Conservation (phyloP, 2,113 vertebrate species). For the Ptilonorhynchus violaceus region DNA sequence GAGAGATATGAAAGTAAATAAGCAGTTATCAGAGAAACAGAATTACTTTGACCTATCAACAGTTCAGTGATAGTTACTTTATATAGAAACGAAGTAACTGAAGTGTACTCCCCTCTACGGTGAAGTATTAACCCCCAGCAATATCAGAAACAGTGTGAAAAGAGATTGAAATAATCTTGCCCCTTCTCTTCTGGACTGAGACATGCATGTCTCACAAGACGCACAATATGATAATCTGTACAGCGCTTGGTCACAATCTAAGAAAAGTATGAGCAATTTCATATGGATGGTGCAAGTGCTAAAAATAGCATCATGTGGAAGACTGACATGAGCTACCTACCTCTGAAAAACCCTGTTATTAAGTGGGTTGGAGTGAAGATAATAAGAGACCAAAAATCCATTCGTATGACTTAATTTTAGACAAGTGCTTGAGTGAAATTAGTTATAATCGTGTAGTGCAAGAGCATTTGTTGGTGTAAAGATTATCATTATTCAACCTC, state of each 20-base stretch:
- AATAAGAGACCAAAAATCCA: not conserved
- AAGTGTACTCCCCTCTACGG: not conserved
- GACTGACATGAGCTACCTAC: not conserved
- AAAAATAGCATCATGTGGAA: not conserved
- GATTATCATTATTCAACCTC: not conserved
- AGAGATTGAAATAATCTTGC: not conserved
- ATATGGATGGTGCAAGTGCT: not conserved
- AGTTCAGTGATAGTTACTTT: not conserved
- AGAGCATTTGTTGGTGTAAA: not conserved
- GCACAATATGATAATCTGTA: not conserved
- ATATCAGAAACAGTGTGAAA: not conserved
- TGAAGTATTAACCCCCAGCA: not conserved
- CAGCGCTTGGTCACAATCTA: not conserved
- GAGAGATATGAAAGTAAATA: not conserved
- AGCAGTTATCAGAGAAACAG: not conserved
- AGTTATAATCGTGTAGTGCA: not conserved
- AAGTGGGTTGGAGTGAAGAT: not conserved
- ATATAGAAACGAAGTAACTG: not conserved
- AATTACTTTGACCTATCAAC: not conserved
- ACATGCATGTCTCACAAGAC: not conserved
- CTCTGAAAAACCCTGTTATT: not conserved
- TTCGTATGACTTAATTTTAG: conserved; percentile 12
- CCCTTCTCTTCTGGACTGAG: not conserved
- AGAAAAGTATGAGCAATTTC: not conserved
- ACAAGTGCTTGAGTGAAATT: conserved; percentile 10